phyloP scores from a whole-genome alignment of 2,113 vertebrate genomes.

The Dicentrarchus labrax region DNA sequence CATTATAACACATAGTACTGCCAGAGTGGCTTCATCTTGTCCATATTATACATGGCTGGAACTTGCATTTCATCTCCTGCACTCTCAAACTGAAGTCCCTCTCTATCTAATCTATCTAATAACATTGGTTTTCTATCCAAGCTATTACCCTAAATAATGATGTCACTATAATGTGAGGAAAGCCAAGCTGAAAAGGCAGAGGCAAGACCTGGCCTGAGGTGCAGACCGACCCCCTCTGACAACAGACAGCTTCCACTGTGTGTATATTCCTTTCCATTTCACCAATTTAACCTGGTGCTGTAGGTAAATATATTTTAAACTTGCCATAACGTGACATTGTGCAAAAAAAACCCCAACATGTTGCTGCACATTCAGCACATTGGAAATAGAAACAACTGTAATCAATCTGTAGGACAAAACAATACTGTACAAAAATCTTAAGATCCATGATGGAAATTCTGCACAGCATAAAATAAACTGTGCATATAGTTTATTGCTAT shows the following conservation, averaged over 20 bases:
- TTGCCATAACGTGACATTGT: too few relatives aligned
- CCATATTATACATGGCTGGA: not conserved
- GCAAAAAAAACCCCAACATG: too few relatives aligned
- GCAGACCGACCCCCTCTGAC: not conserved
- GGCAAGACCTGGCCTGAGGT: not conserved
- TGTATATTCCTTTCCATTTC: too few relatives aligned
- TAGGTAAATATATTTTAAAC: too few relatives aligned
- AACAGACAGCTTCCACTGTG: not conserved
- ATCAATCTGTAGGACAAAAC: not conserved
- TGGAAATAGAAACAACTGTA: too few relatives aligned
- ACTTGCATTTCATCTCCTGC: not conserved
- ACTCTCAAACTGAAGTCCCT: not conserved
- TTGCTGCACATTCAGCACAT: too few relatives aligned
- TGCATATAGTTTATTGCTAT: too few relatives aligned
- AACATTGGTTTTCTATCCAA: too few relatives aligned
- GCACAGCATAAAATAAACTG: too few relatives aligned
- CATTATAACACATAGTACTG: not conserved
- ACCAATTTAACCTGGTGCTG: too few relatives aligned
- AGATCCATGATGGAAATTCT: not conserved
- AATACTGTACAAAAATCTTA: not conserved
- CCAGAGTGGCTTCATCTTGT: conserved; percentile 7
- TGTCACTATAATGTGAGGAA: not conserved
- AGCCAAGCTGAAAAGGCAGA: not conserved
- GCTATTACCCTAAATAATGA: not conserved
- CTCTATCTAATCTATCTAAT: too few relatives aligned